phyloP scores from a whole-genome alignment of 2,888 invertebrate species.

The Ametastegia equiseti region DNA sequence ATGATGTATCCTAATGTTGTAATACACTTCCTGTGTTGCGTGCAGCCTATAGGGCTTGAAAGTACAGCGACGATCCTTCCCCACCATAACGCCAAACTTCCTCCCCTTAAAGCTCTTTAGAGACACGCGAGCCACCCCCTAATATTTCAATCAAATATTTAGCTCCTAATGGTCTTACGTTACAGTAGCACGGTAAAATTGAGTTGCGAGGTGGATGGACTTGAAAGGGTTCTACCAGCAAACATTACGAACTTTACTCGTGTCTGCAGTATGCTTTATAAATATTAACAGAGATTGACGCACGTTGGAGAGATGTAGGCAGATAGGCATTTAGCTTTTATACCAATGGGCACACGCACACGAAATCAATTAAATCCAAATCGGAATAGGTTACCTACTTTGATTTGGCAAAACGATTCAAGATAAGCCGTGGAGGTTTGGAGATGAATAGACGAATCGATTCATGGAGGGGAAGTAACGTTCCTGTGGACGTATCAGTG shows the following conservation, averaged over 20 bases:
- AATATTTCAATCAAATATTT: slow-evolving; percentile 72
- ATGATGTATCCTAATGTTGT: slow-evolving; percentile 42
- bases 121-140: slow-evolving; percentile 66
- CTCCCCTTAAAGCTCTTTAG: slow-evolving; percentile 61
- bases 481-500: background rate
- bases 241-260: slow-evolving; percentile 9
- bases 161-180: slow-evolving; percentile 67
- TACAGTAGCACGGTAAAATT: slow-evolving; percentile 54
- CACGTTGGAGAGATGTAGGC: background rate
- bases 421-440: background rate
- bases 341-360: background rate
- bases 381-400: background rate
- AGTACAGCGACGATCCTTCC: slow-evolving; percentile 23
- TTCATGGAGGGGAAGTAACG: background rate
- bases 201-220: slow-evolving; percentile 48
- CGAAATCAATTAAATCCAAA: background rate
- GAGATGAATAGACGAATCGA: slow-evolving; percentile 11
- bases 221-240: slow-evolving; percentile 58
- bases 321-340: background rate
- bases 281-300: slow-evolving; percentile 17
- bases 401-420: slow-evolving; percentile 10
- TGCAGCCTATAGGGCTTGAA: background rate
- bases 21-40: slow-evolving; percentile 47
- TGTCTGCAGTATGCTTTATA: background rate
- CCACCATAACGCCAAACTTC: slow-evolving; percentile 27